These are phyloP conservation scores for Acrocyrtus sp. DNA, from an alignment of 2,888 invertebrate genomes.

Conservation along the genomic window DNA sequence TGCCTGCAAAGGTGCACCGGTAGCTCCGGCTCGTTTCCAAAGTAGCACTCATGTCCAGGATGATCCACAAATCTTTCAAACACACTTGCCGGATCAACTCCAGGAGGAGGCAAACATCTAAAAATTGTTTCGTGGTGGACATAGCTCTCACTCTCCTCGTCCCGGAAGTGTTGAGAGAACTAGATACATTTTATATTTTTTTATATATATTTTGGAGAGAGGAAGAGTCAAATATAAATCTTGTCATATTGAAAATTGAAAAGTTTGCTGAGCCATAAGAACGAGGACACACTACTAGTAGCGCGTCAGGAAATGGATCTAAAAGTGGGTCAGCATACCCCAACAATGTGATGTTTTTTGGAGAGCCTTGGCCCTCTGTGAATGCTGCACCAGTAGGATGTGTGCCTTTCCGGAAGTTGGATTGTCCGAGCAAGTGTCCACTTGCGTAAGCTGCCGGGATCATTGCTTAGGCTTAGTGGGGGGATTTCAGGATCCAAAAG, in stretches of 20 bases:
- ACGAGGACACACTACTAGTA: too few relatives aligned
- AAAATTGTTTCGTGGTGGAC: slow-evolving; percentile 90
- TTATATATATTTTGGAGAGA: too few relatives aligned
- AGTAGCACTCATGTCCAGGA: slow-evolving; percentile 73
- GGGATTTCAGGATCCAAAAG: slow-evolving; percentile 3
- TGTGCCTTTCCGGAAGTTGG: not conserved
- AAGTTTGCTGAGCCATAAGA: too few relatives aligned
- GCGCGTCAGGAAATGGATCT: too few relatives aligned
- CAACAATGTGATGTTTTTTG: slow-evolving; percentile 6
- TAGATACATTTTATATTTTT: too few relatives aligned
- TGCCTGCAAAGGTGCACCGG: slow-evolving; percentile 85
- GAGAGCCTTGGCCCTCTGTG: not conserved
- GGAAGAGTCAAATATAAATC: too few relatives aligned
- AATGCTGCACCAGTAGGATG: slow-evolving; percentile 12
- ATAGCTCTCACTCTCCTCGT: slow-evolving; percentile 67
- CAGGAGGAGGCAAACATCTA: slow-evolving; percentile 71
- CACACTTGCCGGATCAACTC: slow-evolving; percentile 54
- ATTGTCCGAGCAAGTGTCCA: slow-evolving; percentile 1
- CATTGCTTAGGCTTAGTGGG: not conserved
- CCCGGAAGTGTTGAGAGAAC: not conserved
- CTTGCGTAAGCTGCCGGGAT: not conserved
- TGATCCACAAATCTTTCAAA: slow-evolving; percentile 78
- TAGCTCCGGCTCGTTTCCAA: slow-evolving; percentile 79
- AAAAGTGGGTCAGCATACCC: too few relatives aligned
- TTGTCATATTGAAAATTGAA: too few relatives aligned